Evolutionary conservation across 1,140 invertebrate species (phyloP).

Genomic region (Grapholita molesta): DNA sequence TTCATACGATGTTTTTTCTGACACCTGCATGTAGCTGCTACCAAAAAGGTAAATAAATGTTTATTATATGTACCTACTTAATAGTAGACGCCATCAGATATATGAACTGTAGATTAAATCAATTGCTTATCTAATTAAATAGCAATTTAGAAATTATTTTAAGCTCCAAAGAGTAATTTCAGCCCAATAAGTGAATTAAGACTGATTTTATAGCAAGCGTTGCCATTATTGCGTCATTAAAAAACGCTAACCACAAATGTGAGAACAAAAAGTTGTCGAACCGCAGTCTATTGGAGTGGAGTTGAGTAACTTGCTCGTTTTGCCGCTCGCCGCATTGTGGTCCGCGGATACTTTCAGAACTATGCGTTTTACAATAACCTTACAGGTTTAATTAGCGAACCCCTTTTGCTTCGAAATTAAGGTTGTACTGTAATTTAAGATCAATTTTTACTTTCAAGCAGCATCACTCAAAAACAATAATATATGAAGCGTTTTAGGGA

Average conservation of each 20-base stretch:
- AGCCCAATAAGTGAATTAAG: not conserved
- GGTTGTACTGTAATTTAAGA: too few species aligned
- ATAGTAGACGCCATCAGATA: not conserved
- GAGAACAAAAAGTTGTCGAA: conserved; percentile 26
- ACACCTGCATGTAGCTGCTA: too few species aligned
- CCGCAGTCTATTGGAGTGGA: conserved; percentile 28
- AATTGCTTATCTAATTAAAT: not conserved
- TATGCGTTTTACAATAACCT: not conserved
- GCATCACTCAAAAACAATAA: too few species aligned
- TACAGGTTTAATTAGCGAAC: not conserved
- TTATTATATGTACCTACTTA: not conserved
- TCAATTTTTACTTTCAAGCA: too few species aligned
- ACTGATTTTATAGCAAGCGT: not conserved
- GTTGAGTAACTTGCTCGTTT: conserved; percentile 41
- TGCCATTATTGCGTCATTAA: not conserved
- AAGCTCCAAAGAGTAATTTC: not conserved
- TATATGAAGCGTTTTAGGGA: too few species aligned
- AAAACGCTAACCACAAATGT: not conserved
- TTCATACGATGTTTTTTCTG: too few species aligned
- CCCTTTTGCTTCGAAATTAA: too few species aligned
- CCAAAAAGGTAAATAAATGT: too few species aligned
- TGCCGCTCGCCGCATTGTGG: conserved; percentile 29
- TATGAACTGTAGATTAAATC: not conserved
- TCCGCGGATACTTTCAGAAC: not conserved
- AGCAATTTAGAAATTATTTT: not conserved